Base-by-base conservation (phyloP, 2,113 vertebrate species). In the Hippolais icterina region DNA sequence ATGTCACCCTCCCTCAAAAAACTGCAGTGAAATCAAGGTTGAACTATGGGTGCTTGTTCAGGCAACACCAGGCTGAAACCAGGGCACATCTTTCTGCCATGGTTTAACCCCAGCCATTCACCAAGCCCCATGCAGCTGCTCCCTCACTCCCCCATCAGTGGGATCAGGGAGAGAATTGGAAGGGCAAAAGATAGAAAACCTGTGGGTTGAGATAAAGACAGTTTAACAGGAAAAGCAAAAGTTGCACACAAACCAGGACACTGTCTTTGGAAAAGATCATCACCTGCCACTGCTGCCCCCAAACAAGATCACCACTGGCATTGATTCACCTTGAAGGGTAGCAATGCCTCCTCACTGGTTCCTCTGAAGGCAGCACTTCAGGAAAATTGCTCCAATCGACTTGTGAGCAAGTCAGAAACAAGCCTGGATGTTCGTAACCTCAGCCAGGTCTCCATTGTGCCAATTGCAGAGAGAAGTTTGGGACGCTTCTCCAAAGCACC, bases 101-200 rank as follows among this genome's bases (percentile, higher is more conserved):
- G 14, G 39, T 76, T 54, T 68, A 22, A 61, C 9, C 39, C 47
- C 54, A 60, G 53, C 7, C 21, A 31, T 4, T 21, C 49, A 68
- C 20, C 29, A 31, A 54, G 21, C 9, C 41, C 47, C n/a, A 31
- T 5, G 24, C 24, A 60, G 61, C n/a, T 0, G 0, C n/a, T 35
- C 24, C n/a, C 41, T 61, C 61, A 24, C 54, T 35, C 17, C 11
- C 29, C 17, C 25, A 61, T 6, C 47, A 47, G 54, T 0, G 1
- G 25, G 47, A 76, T 2, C 0, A 2, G 41, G 47, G 47, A 83
- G 29, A 31, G 29, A 69, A 54, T 3, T 0, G 1, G n/a, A 54
- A 54, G 10, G 12, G 29, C 12, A 76, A 47, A 61, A 69, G 13
- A 35, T 6, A 69, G n/a, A 53, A 89, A 68, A 76, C 16, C 42